phyloP scores from a whole-genome alignment of 2,888 invertebrate species.

The Listrodromus nycthemerus region DNA sequence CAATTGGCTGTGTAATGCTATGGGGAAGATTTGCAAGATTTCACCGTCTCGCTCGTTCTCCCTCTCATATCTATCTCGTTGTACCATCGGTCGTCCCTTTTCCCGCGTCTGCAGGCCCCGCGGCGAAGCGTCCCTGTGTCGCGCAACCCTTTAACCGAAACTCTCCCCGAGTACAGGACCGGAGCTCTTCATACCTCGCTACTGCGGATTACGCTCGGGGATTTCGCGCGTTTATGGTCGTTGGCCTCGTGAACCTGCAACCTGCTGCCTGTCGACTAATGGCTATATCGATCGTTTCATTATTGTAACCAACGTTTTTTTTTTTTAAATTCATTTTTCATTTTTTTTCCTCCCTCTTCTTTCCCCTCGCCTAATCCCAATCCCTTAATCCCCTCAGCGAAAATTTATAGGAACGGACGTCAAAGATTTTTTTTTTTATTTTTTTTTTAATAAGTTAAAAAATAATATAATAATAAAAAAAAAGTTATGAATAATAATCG shows the following conservation, averaged over 20 bases:
- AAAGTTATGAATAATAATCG: conserved; percentile 10
- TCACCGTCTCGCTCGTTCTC: conserved; percentile 58
- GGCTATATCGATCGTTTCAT: conserved; percentile 31
- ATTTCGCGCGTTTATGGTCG: conserved; percentile 61
- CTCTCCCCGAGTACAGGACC: conserved; percentile 4
- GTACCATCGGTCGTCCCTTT: conserved; percentile 15
- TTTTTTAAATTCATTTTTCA: neutral
- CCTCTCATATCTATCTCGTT: conserved; percentile 24
- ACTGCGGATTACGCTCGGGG: conserved; percentile 42
- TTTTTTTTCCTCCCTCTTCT: neutral
- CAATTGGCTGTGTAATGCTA: conserved; percentile 82
- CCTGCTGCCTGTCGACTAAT: conserved; percentile 59
- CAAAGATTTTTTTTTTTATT: neutral
- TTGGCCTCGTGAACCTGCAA: conserved; percentile 65
- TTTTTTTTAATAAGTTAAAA: neutral
- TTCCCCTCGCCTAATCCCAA: conserved; percentile 8
- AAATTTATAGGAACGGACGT: conserved; percentile 25
- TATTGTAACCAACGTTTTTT: conserved; percentile 29
- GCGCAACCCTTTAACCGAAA: conserved; percentile 64
- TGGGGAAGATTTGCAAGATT: conserved; percentile 67
- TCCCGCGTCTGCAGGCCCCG: conserved; percentile 39
- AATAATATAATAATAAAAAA: conserved; percentile 22
- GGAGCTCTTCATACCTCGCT: conserved; percentile 22
- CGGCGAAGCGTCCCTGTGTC: conserved; percentile 8
- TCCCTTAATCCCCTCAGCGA: conserved; percentile 36